A percentile compares a stretch with the other conserved stretches of the same genome.
Conservation (phyloP, 1,140 invertebrate genomes). For the Pissodes strobi region DNA sequence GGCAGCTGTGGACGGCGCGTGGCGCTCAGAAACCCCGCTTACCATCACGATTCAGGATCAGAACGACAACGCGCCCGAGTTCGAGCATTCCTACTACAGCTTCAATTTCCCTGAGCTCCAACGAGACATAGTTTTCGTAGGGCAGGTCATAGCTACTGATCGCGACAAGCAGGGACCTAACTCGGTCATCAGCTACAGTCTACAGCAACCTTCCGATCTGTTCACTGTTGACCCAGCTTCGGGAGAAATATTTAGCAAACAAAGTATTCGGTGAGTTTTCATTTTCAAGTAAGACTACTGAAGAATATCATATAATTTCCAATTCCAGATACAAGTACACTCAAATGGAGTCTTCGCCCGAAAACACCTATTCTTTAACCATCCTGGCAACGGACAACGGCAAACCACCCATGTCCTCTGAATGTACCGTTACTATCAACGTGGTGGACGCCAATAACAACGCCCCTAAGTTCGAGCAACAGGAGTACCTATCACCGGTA, state of each 20-base stretch:
- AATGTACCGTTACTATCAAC: conserved; percentile 82
- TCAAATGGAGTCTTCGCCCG: conserved; percentile 74
- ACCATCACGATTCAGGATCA: conserved; percentile 94
- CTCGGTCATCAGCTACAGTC: conserved; percentile 87
- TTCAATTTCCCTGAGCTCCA: conserved; percentile 90
- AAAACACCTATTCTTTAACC: conserved; percentile 84
- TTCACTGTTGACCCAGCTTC: conserved; percentile 89
- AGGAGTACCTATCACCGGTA: conserved; percentile 78
- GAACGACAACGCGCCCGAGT: conserved; percentile 92
- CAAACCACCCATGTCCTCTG: conserved; percentile 86
- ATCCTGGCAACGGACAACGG: conserved; percentile 91
- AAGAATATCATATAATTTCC: too few relatives aligned
- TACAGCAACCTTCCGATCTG: conserved; percentile 87
- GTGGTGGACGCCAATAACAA: conserved; percentile 91
- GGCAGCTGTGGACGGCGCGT: conserved; percentile 84
- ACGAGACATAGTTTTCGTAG: conserved; percentile 77
- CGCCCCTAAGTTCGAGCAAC: conserved; percentile 76
- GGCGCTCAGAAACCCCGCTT: conserved; percentile 84
- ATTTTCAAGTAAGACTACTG: too few relatives aligned
- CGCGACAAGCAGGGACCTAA: conserved; percentile 92
- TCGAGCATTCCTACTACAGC: conserved; percentile 83
- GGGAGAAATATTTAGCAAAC: conserved; percentile 87
- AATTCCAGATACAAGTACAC: conserved; percentile 73
- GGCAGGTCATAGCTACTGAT: conserved; percentile 86
- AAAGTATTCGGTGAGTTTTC: conserved; percentile 62